Evolutionary conservation across 2,888 invertebrate species (phyloP).

Genomic region (Mythimna lalbum): DNA sequence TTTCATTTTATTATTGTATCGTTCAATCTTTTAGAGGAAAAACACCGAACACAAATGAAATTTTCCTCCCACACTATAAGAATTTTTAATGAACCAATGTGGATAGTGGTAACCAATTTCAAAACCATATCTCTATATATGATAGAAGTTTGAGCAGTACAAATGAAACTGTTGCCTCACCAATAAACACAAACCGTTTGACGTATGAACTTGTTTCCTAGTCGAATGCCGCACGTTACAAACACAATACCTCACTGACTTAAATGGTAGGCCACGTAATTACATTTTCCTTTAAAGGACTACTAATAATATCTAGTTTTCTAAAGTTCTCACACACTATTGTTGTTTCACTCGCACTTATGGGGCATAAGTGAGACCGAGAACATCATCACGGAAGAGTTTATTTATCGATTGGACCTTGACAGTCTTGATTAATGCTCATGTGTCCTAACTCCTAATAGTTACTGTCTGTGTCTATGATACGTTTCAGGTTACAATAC

Average conservation of each 20-base stretch:
- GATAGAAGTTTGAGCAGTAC: slow-evolving; percentile 35
- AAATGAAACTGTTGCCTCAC: slow-evolving; percentile 48
- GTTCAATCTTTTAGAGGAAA: slow-evolving; percentile 8
- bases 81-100: not conserved
- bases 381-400: slow-evolving; percentile 73
- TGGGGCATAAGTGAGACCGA: slow-evolving; percentile 63
- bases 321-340: slow-evolving; percentile 67
- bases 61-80: slow-evolving; percentile 5
- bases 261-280: slow-evolving; percentile 70
- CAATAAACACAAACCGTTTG: slow-evolving; percentile 51
- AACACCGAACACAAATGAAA: not conserved
- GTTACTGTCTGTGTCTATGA: slow-evolving; percentile 59
- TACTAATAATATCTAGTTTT: slow-evolving; percentile 70
- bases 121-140: slow-evolving; percentile 20
- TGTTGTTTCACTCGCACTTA: slow-evolving; percentile 61
- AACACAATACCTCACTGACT: slow-evolving; percentile 66
- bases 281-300: slow-evolving; percentile 76
- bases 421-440: slow-evolving; percentile 72
- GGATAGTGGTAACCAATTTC: slow-evolving; percentile 2
- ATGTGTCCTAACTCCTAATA: slow-evolving; percentile 60
- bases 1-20: slow-evolving; percentile 14
- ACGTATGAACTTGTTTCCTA: slow-evolving; percentile 71
- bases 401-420: slow-evolving; percentile 71
- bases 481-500: slow-evolving; percentile 29
- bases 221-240: slow-evolving; percentile 63